Percentiles rank a stretch among this genome's conserved stretches.
These are phyloP conservation scores for Microctenopoma lineatum DNA, from an alignment of 2,797 vertebrate species.

Conservation along the genomic window DNA sequence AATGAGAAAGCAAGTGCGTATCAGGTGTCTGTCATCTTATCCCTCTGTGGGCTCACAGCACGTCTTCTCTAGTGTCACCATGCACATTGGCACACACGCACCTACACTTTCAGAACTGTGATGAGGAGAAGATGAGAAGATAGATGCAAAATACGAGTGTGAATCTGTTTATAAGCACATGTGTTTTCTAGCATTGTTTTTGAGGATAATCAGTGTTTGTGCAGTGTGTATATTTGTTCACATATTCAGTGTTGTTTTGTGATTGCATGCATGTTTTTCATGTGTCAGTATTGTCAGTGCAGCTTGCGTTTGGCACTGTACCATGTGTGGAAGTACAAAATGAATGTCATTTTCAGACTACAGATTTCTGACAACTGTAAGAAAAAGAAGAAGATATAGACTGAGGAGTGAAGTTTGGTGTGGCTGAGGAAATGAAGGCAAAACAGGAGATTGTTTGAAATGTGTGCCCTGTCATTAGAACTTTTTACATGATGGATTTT, in stretches of 20 bases:
- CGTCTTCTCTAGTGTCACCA: constrained; percentile 71
- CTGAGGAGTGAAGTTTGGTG: constrained; percentile 4
- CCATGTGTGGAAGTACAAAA: constrained; percentile 40
- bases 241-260: constrained; percentile 19
- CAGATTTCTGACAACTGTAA: constrained; percentile 26
- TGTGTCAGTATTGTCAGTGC: constrained; percentile 4
- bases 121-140: constrained; percentile 30
- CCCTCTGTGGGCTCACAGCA: constrained; percentile 63
- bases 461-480: constrained; percentile 17
- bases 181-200: constrained; percentile 48
- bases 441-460: constrained; percentile 24
- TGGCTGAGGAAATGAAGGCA: constrained; percentile 18
- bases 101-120: constrained; percentile 39
- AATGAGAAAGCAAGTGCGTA: constrained; percentile 79
- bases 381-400: constrained; percentile 5
- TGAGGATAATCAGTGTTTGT: constrained; percentile 41
- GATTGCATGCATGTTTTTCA: constrained; percentile 20
- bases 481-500: constrained; percentile 4
- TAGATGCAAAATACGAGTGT: constrained; percentile 18
- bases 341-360: constrained; percentile 34
- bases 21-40: constrained; percentile 82
- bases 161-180: constrained; percentile 11
- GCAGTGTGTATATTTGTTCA: constrained; percentile 28
- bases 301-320: constrained; percentile 24
- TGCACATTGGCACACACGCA: constrained; percentile 34